phyloP scores from a whole-genome alignment of 1,140 invertebrate genomes.

The Physella acuta region DNA sequence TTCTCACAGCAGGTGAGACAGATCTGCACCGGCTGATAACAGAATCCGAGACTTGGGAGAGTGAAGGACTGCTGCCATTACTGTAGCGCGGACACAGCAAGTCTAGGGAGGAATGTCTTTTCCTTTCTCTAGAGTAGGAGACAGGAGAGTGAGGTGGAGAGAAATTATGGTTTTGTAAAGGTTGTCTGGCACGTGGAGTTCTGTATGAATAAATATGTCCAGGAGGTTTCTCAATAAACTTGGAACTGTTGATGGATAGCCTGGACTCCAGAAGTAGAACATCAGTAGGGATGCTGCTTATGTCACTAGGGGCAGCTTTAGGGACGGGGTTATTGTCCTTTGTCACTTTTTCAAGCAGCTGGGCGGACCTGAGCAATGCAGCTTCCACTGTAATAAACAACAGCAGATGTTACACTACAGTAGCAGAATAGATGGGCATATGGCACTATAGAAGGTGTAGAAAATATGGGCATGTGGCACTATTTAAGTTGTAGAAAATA shows the following conservation, averaged over 20 bases:
- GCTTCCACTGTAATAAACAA: conserved; percentile 39
- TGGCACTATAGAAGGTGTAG: not conserved
- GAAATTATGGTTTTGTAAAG: not conserved
- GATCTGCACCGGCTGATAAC: conserved; percentile 31
- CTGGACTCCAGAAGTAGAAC: conserved; percentile 29
- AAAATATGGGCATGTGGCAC: not conserved
- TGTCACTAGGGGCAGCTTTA: conserved; percentile 32
- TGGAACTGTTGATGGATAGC: not conserved
- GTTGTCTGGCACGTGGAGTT: conserved; percentile 19
- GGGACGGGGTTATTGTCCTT: not conserved
- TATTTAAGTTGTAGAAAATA: not conserved
- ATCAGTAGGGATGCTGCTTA: conserved; percentile 37
- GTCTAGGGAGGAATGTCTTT: not conserved
- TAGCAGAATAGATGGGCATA: not conserved
- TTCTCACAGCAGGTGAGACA: conserved; percentile 26
- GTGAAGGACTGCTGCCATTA: not conserved
- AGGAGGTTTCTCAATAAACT: conserved; percentile 10
- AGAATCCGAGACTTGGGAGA: not conserved
- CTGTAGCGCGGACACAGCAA: too few species aligned
- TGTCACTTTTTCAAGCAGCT: conserved; percentile 33
- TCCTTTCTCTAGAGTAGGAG: not conserved
- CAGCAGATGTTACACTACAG: not conserved
- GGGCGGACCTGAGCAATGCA: conserved; percentile 39
- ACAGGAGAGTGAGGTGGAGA: not conserved
- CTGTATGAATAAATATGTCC: conserved; percentile 39